Base-by-base conservation (phyloP, 2,113 vertebrate genomes). In the Struthidea cinerea region DNA sequence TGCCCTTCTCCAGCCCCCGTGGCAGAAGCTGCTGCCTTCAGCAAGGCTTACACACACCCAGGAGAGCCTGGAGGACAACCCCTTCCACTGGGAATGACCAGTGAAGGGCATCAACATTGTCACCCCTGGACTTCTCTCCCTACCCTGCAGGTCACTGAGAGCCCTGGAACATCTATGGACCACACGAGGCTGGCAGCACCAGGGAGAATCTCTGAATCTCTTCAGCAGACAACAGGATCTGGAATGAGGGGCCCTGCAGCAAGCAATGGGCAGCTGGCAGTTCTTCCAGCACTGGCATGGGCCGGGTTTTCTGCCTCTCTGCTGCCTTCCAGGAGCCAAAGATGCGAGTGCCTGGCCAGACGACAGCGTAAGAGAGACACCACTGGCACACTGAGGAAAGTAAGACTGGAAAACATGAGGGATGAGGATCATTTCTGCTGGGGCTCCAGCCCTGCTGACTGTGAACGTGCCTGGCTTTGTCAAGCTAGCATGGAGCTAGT, bases 21-120 rank as follows among this genome's bases (percentile, higher is more conserved):
- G 53, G 35, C 46, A 60, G 50, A 20, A 81, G 59, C 59, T 74
- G 69, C 39, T 64, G 41, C 41, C 60, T 52, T 46, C 59, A 84
- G 27, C 35, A 70, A 61, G 63, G 39, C 26, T 84, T 27, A 14
- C 10, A 10, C 7, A 8, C 2, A 30, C 2, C 27, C 46, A 27
- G 74, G 13, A 69, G 32, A 44, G 28, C 11, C 70, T 61, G 52
- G 37, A 65, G 46, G 15, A 53, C 41, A 41, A 1, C 3, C 14
- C 23, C 28, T 73, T 49, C 32, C 33, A 27, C 39, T 13, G 10
- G 19, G 32, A 86, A n/a, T n/a, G 7, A 67, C 35, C 42, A n/a
- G 4, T 19, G 7, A 63, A 49, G 52, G 52, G 8, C 19, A 39
- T 11, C 74, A 33, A 0, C 4, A 33, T 5, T 33, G 39, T 49